phyloP scores from a whole-genome alignment of 2,888 invertebrate species.

The Pachliopta kotzebuea region DNA sequence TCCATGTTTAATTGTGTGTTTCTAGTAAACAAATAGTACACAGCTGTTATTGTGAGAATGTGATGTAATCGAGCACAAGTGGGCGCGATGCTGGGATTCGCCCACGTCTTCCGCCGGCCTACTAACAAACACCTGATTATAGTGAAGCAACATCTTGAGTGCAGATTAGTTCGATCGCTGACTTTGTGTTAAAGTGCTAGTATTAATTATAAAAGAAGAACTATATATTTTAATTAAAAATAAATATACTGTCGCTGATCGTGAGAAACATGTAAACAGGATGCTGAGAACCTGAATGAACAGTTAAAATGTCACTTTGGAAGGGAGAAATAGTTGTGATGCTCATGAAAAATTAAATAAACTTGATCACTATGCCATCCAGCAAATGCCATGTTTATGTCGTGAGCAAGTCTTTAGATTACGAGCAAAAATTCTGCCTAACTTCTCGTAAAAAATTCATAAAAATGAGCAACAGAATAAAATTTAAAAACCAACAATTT shows the following conservation, averaged over 20 bases:
- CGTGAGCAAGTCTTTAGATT: no score
- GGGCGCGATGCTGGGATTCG: conserved; percentile 61
- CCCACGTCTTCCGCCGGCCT: conserved; percentile 74
- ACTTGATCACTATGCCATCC: no score
- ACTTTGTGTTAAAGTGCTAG: neutral
- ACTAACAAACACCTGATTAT: conserved; percentile 59
- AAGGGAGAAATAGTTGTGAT: no score
- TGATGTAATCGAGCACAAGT: conserved; percentile 67
- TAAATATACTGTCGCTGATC: neutral
- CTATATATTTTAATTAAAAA: neutral
- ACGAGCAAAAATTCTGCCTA: no score
- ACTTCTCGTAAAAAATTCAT: no score
- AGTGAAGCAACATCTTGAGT: conserved; percentile 45
- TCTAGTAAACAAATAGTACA: conserved; percentile 37
- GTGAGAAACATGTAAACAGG: neutral
- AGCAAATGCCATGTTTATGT: no score
- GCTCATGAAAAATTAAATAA: no score
- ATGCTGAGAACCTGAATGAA: neutral
- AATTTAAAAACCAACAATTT: no score
- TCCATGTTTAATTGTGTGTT: neutral
- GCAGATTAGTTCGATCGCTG: conserved; percentile 37
- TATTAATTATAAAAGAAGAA: neutral
- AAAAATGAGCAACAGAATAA: no score
- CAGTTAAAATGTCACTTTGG: no score
- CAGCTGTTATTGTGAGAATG: conserved; percentile 58